Evolutionary conservation across 2,113 vertebrate genomes (phyloP).

Genomic region (Hystrix cristata): DNA sequence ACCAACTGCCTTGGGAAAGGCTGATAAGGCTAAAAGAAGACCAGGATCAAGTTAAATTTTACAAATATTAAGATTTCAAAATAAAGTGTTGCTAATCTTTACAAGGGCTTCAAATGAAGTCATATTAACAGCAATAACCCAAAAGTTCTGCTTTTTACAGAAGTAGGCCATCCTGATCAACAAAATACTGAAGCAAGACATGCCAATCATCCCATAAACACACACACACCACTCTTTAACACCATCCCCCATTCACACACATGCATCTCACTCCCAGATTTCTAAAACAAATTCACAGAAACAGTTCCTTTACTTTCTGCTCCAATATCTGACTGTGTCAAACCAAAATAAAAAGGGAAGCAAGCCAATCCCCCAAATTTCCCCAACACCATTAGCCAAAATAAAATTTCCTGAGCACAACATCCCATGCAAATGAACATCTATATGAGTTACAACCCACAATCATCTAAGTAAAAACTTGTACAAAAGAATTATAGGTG

Average conservation of each 20-base stretch:
- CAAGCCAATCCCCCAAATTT: conserved; percentile 19
- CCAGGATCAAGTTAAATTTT: background rate
- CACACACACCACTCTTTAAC: background rate
- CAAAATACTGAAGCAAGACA: background rate
- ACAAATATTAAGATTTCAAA: background rate
- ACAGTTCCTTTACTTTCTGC: conserved; percentile 7
- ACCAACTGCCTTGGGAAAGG: background rate
- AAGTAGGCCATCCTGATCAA: background rate
- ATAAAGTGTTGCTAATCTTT: conserved; percentile 21
- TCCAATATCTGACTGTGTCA: background rate
- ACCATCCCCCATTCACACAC: background rate
- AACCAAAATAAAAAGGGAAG: conserved; percentile 52
- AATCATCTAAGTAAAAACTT: background rate
- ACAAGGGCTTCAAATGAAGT: conserved; percentile 44
- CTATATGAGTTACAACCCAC: background rate
- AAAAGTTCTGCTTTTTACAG: background rate
- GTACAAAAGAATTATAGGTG: background rate
- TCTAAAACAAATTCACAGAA: conserved; percentile 24
- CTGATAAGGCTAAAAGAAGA: conserved; percentile 2
- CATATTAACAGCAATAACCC: background rate
- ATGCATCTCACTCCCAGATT: background rate
- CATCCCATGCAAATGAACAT: conserved; percentile 14
- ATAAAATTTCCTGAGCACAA: background rate
- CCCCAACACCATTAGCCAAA: background rate
- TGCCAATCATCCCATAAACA: background rate